Evolutionary conservation across 2,888 invertebrate genomes (phyloP).

Genomic region (Nemoura dubitans): DNA sequence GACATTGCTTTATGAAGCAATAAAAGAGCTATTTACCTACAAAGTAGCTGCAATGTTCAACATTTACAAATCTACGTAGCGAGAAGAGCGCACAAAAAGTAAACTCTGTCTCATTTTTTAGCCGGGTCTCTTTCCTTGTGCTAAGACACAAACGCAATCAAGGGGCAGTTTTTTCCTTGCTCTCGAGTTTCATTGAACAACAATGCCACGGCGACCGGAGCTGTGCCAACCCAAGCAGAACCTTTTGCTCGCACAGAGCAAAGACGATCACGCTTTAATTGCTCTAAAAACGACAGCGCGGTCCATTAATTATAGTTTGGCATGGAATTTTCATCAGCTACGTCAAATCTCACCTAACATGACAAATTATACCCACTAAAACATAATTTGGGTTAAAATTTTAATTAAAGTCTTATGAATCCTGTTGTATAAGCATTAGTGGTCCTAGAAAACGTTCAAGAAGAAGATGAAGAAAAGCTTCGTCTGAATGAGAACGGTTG

Average conservation of each 20-base stretch:
- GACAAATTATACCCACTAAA: background rate
- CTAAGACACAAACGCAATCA: conserved; percentile 7
- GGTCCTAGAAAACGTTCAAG: too few species aligned
- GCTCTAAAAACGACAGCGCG: background rate
- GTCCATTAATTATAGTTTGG: conserved; percentile 12
- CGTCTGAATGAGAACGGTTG: background rate
- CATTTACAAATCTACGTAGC: background rate
- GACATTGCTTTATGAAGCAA: conserved; percentile 7
- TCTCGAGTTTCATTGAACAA: background rate
- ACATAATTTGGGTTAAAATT: background rate
- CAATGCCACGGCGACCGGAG: background rate
- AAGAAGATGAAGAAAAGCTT: background rate
- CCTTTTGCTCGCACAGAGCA: background rate
- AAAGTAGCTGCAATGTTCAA: conserved; percentile 2
- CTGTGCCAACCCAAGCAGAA: background rate
- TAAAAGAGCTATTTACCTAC: background rate
- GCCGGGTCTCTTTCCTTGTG: background rate
- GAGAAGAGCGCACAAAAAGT: background rate
- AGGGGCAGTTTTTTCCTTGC: background rate
- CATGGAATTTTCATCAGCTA: background rate
- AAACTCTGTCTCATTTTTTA: background rate
- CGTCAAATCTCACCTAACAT: background rate
- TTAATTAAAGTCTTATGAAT: too few species aligned
- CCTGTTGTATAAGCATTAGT: too few species aligned
- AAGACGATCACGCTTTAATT: background rate